phyloP scores from a whole-genome alignment of 30 jellyfish, hydroid and myxozoan species.

The Nemopilema nomurai region DNA sequence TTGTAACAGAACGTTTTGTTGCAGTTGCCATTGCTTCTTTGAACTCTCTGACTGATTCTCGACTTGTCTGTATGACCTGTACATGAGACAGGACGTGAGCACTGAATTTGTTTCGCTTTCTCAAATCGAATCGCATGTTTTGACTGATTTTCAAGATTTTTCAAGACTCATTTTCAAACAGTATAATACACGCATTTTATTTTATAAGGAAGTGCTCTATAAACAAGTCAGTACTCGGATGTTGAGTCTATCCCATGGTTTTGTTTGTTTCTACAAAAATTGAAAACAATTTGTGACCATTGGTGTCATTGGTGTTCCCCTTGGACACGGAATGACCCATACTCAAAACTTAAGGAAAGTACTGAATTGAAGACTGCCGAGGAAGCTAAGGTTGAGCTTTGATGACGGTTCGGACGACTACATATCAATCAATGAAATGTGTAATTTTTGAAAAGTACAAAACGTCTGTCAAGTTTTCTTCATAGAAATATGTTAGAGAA shows the following conservation, averaged over 20 bases:
- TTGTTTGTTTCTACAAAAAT: neutral
- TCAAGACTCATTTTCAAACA: neutral
- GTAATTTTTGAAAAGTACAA: constrained; percentile 6
- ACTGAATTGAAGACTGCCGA: neutral
- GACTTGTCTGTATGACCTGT: neutral
- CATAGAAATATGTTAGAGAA: constrained; percentile 7
- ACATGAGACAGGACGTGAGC: neutral
- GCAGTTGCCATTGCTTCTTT: constrained; percentile 13
- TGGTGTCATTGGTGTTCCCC: no score
- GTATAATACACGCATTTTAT: neutral
- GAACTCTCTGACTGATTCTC: neutral
- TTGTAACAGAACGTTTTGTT: neutral
- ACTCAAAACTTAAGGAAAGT: neutral
- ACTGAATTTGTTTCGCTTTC: neutral
- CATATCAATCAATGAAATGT: neutral
- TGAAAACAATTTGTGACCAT: neutral
- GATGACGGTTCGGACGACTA: neutral
- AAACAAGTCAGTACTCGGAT: neutral
- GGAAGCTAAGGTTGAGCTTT: neutral
- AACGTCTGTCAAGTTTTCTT: constrained; percentile 24
- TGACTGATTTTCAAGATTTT: no score
- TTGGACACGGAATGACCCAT: no score
- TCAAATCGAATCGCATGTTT: neutral
- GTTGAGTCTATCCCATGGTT: neutral
- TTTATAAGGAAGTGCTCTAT: neutral